A percentile compares a stretch with the other conserved stretches of the same genome.
phyloP scores from a whole-genome alignment of 2,888 invertebrate genomes.

The Nesidiocoris tenuis region DNA sequence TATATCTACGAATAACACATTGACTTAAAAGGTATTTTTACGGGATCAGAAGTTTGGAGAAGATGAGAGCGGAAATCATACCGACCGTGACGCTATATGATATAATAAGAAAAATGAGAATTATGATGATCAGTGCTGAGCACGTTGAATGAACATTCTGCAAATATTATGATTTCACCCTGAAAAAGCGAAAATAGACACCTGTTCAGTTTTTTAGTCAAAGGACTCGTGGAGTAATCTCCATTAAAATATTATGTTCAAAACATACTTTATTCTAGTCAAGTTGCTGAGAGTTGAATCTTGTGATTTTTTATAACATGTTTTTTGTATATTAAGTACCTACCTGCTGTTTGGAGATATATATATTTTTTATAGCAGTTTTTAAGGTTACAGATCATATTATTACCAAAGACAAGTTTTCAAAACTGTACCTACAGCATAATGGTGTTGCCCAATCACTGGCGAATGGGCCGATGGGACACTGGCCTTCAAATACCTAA shows the following conservation, averaged over 20 bases:
- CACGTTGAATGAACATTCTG: constrained; percentile 12
- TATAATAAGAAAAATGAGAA: no score
- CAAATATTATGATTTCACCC: no score
- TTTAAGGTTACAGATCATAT: constrained; percentile 38
- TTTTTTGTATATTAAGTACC: constrained; percentile 47
- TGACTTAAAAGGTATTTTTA: constrained; percentile 5
- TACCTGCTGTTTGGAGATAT: constrained; percentile 46
- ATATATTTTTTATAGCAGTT: constrained; percentile 48
- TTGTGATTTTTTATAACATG: constrained; percentile 47
- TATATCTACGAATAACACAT: background rate
- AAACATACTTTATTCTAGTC: constrained; percentile 46
- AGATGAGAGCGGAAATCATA: background rate
- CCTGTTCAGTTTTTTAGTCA: no score
- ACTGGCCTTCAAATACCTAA: constrained; percentile 27
- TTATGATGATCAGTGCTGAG: constrained; percentile 40
- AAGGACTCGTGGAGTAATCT: no score
- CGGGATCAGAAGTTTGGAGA: constrained; percentile 28
- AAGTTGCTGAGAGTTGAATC: constrained; percentile 43
- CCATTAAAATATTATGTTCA: constrained; percentile 13
- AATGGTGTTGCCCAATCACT: background rate
- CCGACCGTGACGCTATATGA: constrained; percentile 15
- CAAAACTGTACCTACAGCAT: constrained; percentile 25
- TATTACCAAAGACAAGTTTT: constrained; percentile 31
- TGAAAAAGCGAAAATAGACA: no score
- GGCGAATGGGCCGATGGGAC: background rate